Conservation (phyloP, 2,797 vertebrate genomes). For the Chaetodon trifasciatus region DNA sequence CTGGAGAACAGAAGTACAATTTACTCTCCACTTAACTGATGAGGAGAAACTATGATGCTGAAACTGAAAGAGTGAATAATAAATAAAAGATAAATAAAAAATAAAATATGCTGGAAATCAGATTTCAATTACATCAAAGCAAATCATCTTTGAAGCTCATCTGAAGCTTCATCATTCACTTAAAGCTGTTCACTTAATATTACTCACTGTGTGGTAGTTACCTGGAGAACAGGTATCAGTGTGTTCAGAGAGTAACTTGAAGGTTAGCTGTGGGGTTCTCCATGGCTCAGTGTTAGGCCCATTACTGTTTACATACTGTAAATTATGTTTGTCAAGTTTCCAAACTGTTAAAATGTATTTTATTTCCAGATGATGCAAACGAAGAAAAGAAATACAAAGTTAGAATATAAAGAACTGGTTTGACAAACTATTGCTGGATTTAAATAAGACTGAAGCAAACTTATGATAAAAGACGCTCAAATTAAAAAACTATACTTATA, state of each 20-base stretch:
- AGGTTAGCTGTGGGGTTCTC: neutral
- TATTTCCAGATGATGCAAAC: neutral
- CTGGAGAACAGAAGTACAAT: neutral
- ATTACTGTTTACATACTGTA: too few relatives aligned
- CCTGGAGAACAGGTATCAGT: neutral
- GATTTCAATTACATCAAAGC: neutral
- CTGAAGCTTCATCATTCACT: neutral
- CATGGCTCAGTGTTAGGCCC: neutral
- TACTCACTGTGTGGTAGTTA: neutral
- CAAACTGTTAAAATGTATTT: fast-evolving
- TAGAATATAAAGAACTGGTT: too few relatives aligned
- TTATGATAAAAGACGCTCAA: too few relatives aligned
- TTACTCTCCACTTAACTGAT: neutral
- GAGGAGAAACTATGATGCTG: too few relatives aligned
- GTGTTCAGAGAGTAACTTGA: too few relatives aligned
- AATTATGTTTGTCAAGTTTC: neutral
- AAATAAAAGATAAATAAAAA: too few relatives aligned
- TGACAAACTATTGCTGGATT: too few relatives aligned
- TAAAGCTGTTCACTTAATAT: neutral
- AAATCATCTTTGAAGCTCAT: neutral
- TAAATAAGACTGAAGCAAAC: too few relatives aligned
- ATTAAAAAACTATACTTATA: too few relatives aligned
- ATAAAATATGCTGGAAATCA: neutral
- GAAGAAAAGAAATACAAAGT: neutral
- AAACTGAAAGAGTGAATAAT: too few relatives aligned